Evolutionary conservation across 2,113 vertebrate species (phyloP).

Genomic region (Hoplias malabaricus): DNA sequence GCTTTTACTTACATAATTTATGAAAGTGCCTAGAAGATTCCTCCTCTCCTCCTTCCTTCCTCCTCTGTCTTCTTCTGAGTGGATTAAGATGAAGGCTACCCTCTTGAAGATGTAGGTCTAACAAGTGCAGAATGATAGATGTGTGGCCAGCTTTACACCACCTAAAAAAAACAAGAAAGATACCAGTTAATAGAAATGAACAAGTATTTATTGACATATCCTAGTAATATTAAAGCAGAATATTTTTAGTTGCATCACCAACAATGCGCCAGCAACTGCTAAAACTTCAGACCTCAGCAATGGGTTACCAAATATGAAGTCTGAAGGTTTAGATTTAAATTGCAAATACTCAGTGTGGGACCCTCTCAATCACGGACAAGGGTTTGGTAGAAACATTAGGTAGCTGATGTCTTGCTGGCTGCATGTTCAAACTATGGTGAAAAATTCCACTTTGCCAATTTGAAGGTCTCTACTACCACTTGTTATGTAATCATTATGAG

Average conservation of each 20-base stretch:
- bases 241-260: not conserved
- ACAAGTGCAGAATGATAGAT: not conserved
- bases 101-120: not conserved
- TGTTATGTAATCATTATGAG: too few species aligned
- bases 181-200: not conserved
- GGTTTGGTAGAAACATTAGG: not conserved
- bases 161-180: not conserved
- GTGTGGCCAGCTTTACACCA: not conserved
- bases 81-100: slow-evolving; percentile 11
- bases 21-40: slow-evolving; percentile 17
- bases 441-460: too few species aligned
- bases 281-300: too few species aligned
- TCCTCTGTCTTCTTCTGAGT: slow-evolving; percentile 54
- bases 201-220: too few species aligned
- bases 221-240: too few species aligned
- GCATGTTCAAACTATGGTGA: too few species aligned
- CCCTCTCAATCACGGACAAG: not conserved
- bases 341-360: too few species aligned
- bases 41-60: slow-evolving; percentile 48
- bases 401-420: too few species aligned
- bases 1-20: not conserved
- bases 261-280: not conserved
- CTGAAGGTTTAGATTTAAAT: too few species aligned
- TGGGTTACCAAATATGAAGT: too few species aligned
- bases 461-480: too few species aligned